These are phyloP conservation scores for Lottia gigantea DNA, from an alignment of 2,888 invertebrate species.

Conservation along the genomic window DNA sequence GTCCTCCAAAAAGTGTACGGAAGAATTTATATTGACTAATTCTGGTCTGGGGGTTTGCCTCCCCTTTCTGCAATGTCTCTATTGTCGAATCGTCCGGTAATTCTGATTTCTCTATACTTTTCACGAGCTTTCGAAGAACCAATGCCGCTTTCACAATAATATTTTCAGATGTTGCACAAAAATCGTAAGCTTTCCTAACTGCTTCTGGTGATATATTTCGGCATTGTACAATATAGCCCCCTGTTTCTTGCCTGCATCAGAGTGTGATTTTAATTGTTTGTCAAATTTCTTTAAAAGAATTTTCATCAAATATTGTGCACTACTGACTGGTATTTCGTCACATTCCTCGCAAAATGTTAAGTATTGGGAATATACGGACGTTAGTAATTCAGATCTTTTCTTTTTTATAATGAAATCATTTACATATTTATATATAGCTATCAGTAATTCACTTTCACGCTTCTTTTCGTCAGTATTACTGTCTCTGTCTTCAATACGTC, in stretches of 20 bases:
- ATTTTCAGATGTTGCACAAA: slow-evolving; percentile 9
- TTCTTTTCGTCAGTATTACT: no score
- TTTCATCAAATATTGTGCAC: neutral
- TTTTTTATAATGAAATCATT: slow-evolving; percentile 14
- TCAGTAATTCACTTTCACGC: no score
- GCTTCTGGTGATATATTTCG: slow-evolving; percentile 11
- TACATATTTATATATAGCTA: slow-evolving; percentile 11
- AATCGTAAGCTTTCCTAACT: slow-evolving; percentile 20
- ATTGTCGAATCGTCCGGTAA: neutral
- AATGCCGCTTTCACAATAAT: slow-evolving; percentile 14
- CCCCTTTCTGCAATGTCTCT: slow-evolving; percentile 12
- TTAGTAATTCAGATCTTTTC: slow-evolving; percentile 19
- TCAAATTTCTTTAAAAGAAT: no score
- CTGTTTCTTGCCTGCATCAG: slow-evolving; percentile 13
- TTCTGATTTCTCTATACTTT: slow-evolving; percentile 9
- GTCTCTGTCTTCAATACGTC: no score
- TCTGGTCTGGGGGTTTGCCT: slow-evolving; percentile 18
- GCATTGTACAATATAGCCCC: slow-evolving; percentile 13
- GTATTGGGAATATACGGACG: slow-evolving; percentile 13
- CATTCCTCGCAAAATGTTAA: slow-evolving; percentile 10
- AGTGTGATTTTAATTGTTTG: neutral
- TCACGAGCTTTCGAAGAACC: slow-evolving; percentile 10
- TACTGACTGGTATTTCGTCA: neutral
- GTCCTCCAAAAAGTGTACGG: slow-evolving; percentile 14
- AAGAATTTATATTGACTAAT: slow-evolving; percentile 16